A percentile compares a stretch with the other conserved stretches of the same genome.
Conservation (phyloP, 2,797 vertebrate species). For the Menidia menidia region DNA sequence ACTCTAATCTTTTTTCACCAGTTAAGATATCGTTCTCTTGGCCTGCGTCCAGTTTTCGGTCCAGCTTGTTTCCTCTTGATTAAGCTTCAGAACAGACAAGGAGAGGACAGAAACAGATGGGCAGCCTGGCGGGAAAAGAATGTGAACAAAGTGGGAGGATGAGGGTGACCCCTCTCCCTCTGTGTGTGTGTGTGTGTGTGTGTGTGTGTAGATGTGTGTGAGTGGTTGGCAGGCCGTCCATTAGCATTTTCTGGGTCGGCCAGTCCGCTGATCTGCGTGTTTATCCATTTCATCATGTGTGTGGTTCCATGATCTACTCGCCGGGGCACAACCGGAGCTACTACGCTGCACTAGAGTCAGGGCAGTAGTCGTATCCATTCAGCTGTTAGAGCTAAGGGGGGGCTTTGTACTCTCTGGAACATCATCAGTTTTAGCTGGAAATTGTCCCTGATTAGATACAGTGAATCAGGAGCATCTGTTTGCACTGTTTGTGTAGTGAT, state of each 20-base stretch:
- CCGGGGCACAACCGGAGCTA: constrained; percentile 10
- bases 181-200: constrained; percentile 1
- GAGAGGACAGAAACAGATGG: constrained; percentile 61
- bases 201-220: too few relatives aligned
- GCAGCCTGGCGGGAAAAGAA: constrained; percentile 55
- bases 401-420: constrained; percentile 12
- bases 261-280: constrained; percentile 58
- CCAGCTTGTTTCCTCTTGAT: constrained; percentile 19
- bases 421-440: constrained; percentile 22
- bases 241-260: constrained; percentile 71
- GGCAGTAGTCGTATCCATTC: not conserved
- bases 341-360: constrained; percentile 1
- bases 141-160: constrained; percentile 61
- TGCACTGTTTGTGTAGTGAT: not conserved
- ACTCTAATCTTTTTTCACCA: constrained; percentile 29
- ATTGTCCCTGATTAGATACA: constrained; percentile 4
- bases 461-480: constrained; percentile 1
- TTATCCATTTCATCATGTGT: constrained; percentile 61
- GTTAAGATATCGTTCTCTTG: not conserved
- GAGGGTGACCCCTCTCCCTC: constrained; percentile 29
- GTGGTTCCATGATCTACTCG: constrained; percentile 27
- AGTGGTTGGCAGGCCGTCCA: constrained; percentile 19
- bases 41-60: not conserved
- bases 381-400: constrained; percentile 3
- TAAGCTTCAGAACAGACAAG: constrained; percentile 38